A percentile compares a stretch with the other conserved stretches of the same genome.
phyloP scores from a whole-genome alignment of 2,113 vertebrate species.

The Ictalurus punctatus region DNA sequence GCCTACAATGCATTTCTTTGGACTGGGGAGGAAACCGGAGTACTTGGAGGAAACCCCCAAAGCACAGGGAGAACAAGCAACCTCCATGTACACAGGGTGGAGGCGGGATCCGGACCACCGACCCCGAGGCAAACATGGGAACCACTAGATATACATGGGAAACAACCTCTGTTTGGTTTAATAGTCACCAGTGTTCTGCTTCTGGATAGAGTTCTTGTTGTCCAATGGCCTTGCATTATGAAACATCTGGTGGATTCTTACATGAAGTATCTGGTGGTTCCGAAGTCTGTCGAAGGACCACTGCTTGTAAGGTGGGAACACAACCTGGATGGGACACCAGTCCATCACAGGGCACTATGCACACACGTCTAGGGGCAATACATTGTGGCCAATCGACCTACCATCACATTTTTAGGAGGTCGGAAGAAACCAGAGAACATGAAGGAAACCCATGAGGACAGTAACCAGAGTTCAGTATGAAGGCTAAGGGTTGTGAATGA shows the following conservation, averaged over 20 bases:
- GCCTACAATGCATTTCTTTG: no score
- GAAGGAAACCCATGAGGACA: neutral
- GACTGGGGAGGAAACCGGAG: no score
- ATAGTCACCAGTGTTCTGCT: neutral
- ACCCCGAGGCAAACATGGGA: no score
- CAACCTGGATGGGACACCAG: neutral
- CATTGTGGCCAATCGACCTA: neutral
- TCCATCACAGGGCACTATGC: neutral
- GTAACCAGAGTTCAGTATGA: neutral
- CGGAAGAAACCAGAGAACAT: neutral
- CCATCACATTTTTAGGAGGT: neutral
- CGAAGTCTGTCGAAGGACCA: neutral
- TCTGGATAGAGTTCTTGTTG: neutral
- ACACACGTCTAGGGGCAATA: neutral
- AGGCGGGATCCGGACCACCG: no score
- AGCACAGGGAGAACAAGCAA: no score
- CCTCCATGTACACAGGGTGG: no score
- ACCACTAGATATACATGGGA: neutral
- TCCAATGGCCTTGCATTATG: neutral
- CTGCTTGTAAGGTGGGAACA: neutral
- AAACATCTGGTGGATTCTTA: neutral
- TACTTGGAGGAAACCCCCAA: no score
- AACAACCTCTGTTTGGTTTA: neutral
- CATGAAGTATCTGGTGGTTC: neutral
- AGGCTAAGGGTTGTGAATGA: neutral